A percentile compares a stretch with the other conserved stretches of the same genome.
Conservation (phyloP, 2,888 invertebrate genomes). For the Nemapogon koenigi region DNA sequence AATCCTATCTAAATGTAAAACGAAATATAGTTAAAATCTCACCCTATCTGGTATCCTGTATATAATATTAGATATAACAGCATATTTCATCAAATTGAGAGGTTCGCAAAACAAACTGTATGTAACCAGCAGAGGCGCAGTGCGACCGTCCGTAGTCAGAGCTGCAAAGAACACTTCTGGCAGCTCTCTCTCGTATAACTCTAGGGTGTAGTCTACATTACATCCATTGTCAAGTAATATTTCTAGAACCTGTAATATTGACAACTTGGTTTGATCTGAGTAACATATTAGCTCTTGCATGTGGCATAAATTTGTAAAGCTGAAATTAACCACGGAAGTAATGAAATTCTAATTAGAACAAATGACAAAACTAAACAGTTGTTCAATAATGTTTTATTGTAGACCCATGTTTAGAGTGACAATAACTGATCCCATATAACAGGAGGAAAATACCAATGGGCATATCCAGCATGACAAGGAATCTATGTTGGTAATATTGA, state of each 20-base stretch:
- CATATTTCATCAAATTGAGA: conserved; percentile 30
- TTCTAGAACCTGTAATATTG: conserved; percentile 45
- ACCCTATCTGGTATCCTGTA: conserved; percentile 33
- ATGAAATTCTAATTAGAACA: too few relatives aligned
- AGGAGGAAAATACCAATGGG: too few relatives aligned
- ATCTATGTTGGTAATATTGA: too few relatives aligned
- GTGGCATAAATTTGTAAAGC: too few relatives aligned
- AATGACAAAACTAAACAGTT: too few relatives aligned
- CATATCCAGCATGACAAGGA: too few relatives aligned
- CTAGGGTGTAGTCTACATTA: conserved; percentile 47
- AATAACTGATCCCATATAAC: too few relatives aligned
- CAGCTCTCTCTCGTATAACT: conserved; percentile 25
- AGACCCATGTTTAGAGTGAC: too few relatives aligned
- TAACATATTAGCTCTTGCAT: too few relatives aligned
- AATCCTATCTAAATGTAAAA: neutral
- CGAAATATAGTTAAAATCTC: conserved; percentile 19
- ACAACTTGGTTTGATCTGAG: too few relatives aligned
- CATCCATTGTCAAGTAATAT: conserved; percentile 44
- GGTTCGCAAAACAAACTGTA: conserved; percentile 49
- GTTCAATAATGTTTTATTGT: too few relatives aligned
- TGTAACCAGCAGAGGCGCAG: conserved; percentile 35
- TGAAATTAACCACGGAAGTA: too few relatives aligned
- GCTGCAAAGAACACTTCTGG: conserved; percentile 51
- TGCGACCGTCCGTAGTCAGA: conserved; percentile 32
- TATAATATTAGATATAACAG: conserved; percentile 25